Base-by-base conservation (phyloP, 1,140 invertebrate genomes). In the Neotoxoptera formosana region DNA sequence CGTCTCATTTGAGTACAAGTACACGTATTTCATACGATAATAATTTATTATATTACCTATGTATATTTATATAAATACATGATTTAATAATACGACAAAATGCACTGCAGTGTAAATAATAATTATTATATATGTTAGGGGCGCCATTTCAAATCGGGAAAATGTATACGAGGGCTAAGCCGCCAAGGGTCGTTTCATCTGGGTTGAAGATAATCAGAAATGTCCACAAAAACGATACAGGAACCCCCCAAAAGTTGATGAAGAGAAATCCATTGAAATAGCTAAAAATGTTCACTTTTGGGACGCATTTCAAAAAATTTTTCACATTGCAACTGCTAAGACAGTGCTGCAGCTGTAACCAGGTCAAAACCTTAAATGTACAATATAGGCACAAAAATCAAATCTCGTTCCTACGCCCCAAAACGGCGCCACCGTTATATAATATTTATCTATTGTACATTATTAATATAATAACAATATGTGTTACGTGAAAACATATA, bases 41-140 rank as follows among this genome's bases (percentile, higher is more conserved):
- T 67, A 3, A 67, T 67, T 67, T 67, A 67, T 30, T 67, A 30
- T 14, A n/a, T 14, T 60, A 60, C 4, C 9, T 11, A 30, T 11
- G 4, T 41, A 67, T 67, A 14, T 30, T 3, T 60, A 17, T 20
- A 67, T 67, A 67, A n/a, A 67, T 76, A 76, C 9, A 83, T 8
- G 34, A 23, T 90, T 56, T 76, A 34, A 34, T 76, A 34, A 34
- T 76, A 34, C 17, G 30, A 30, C 60, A 17, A n/a, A 76, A 30
- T 76, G 60, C 30, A 76, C n/a, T 76, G 60, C 60, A 76, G 60
- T 76, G 60, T 76, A 76, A 76, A 76, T n/a, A 76, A n/a, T n/a
- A 60, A 67, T 56, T 23, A 56, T 67, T 30, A 76, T 34, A 76
- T 76, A 76, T 76, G 14, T 76, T 34, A 76, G 60, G n/a, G n/a